phyloP scores from a whole-genome alignment of 2,797 vertebrate genomes.

The Ataeniobius toweri region DNA sequence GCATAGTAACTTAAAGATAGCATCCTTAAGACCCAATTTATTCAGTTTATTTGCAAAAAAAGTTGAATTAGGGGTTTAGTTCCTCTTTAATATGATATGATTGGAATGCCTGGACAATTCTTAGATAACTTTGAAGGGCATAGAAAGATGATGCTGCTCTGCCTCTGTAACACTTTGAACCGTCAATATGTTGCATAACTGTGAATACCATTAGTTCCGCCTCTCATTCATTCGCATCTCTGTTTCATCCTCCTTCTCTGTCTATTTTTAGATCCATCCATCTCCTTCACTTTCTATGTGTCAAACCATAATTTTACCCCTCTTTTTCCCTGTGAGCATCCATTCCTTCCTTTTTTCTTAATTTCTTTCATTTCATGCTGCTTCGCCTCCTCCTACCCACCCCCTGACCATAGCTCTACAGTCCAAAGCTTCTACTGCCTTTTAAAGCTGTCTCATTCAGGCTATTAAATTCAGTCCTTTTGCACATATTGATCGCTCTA shows the following conservation, averaged over 20 bases:
- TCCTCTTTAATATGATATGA: not conserved
- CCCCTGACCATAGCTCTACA: not conserved
- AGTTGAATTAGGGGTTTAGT: no score
- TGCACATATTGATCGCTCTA: conserved; percentile 32
- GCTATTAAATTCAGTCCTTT: conserved; percentile 42
- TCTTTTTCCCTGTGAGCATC: conserved; percentile 5
- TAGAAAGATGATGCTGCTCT: conserved; percentile 16
- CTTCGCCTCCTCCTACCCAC: conserved; percentile 1
- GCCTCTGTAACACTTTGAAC: conserved; percentile 17
- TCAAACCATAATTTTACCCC: not conserved
- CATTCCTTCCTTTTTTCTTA: conserved; percentile 29
- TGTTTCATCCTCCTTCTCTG: conserved; percentile 21
- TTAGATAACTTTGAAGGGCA: not conserved
- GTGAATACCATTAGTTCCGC: not conserved
- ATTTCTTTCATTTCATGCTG: conserved; percentile 18
- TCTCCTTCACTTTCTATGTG: not conserved
- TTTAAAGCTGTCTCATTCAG: conserved; percentile 22
- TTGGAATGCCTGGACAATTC: not conserved
- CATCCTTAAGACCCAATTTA: no score
- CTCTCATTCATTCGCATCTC: conserved; percentile 11
- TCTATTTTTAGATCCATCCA: conserved; percentile 12
- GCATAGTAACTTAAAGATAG: no score
- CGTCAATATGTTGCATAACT: conserved; percentile 27
- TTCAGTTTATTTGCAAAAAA: no score
- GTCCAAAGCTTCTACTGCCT: conserved; percentile 2